Conservation (phyloP, 92 coral and sea anemone species). For the Palythoa grandiflora region DNA sequence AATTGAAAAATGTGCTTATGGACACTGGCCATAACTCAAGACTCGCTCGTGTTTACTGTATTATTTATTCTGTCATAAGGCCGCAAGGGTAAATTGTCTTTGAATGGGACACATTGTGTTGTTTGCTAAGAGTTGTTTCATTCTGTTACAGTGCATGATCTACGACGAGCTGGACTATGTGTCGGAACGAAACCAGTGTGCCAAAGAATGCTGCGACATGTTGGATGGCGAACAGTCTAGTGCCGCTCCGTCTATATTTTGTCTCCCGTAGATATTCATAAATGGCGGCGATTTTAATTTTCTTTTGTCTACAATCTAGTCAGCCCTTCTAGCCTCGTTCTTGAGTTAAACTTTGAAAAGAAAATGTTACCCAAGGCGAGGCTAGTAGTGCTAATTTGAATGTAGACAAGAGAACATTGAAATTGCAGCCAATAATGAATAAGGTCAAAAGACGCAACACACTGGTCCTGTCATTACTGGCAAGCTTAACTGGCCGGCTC, state of each 20-base stretch:
- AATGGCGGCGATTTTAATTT: too few species aligned
- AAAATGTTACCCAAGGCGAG: too few species aligned
- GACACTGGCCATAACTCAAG: not conserved
- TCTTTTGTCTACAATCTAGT: too few species aligned
- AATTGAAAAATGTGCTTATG: too few species aligned
- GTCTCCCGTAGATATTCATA: slow-evolving; percentile 31
- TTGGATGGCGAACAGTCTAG: slow-evolving; percentile 24
- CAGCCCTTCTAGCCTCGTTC: too few species aligned
- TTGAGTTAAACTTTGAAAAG: too few species aligned
- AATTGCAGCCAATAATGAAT: too few species aligned
- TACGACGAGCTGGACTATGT: slow-evolving; percentile 90
- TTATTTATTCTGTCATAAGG: not conserved
- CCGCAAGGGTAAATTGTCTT: too few species aligned
- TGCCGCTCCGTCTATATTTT: not conserved
- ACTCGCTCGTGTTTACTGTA: not conserved
- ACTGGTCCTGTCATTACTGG: too few species aligned
- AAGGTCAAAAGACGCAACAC: not conserved
- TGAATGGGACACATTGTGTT: not conserved
- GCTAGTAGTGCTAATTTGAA: too few species aligned
- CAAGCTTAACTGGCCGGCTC: too few species aligned
- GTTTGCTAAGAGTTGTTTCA: not conserved
- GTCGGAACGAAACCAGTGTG: slow-evolving; percentile 81
- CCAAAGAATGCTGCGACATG: slow-evolving; percentile 81
- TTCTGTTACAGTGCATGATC: slow-evolving; percentile 78
- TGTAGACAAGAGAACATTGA: too few species aligned